Base-by-base conservation (phyloP, 2,888 invertebrate species). In the Scaptomyza caliginosa region DNA sequence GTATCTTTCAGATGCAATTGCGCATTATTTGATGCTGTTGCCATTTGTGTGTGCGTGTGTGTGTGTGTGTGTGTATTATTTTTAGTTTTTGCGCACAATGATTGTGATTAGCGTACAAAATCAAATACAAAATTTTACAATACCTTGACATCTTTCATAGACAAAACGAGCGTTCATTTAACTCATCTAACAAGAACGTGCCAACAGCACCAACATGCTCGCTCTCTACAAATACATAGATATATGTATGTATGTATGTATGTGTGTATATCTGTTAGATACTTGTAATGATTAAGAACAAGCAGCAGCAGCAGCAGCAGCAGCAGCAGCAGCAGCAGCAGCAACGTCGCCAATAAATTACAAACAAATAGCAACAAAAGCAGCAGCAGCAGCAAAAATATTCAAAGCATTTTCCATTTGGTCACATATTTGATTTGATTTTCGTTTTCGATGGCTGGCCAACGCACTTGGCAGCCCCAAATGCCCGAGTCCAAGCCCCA, bases 71-170 rank as follows among this genome's bases (percentile, higher is more conserved):
- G 32, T 59, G 45, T 46, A 6, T 26, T 46, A 32, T 42, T 50
- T 13, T 43, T 16, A 16, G 26, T 10, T 26, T 43, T 16, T n/a
- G 45, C n/a, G 45, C 34, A 45, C 50, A 56, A 59, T 69, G 50
- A 39, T 63, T 79, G 75, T 74, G 84, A 71, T 82, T 74, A 62
- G 74, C 77, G 68, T 83, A 70, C 67, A 52, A 56, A 77, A 77
- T 70, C 38, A 65, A 63, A 60, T 70, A 70, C 56, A 65, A 67
- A 69, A 46, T 70, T 72, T 74, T 73, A 74, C 65, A 84, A 77
- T 77, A 81, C 88, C 88, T 88, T 89, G 89, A 88, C 87, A 88
- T 82, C 86, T 89, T 88, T 88, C 86, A 86, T 76, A 88, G 80
- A 67, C 76, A 66, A 78, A 72, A 66, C 73, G 36, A 68, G 74